Base-by-base conservation (phyloP, 2,888 invertebrate genomes). In the Lydus trimaculatus region DNA sequence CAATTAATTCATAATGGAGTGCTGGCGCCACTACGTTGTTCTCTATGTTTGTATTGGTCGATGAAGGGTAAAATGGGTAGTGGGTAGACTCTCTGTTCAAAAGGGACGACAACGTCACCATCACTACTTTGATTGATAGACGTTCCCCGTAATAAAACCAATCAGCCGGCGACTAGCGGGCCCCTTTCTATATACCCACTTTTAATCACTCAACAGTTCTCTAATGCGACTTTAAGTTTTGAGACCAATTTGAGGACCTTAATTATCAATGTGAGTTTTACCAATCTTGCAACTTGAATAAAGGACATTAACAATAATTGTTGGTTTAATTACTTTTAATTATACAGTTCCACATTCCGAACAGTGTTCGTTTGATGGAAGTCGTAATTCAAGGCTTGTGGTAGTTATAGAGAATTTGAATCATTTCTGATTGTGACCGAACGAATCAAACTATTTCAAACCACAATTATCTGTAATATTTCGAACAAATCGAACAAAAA, bases 1-100 rank as follows among this genome's bases (percentile, higher is more conserved):
- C 75, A 78, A 79, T 79, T 78, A 79, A 80, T 79, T 77, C 74
- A 77, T 78, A 78, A 80, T 80, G 75, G 78, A 72, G 69, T 48
- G 58, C 60, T 70, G 72, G 72, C 71, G 75, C 73, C 74, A 65
- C 60, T 69, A 67, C 64, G 70, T 70, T 36, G 69, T 71, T 76
- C 67, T 71, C 74, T 74, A 71, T 76, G 75, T 79, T 78, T 78
- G 74, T 69, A 70, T 74, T 73, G 73, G 71, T 64, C 63, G 71
- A 52, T 25, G 11, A 25, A 52, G 25, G 52, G 52, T 6, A 52
- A 25, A 52, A 13, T 23, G 5, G 1, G 25, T 9, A 13, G 13
- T 52, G 52, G 52, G 52, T 52, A 25, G 52, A 52, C 20, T 52
- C 8, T 52, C 23, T 23, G 52, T 52, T 52, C 13, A 6, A 25